Percentiles rank a stretch among this genome's conserved stretches.
These are phyloP conservation scores for Puntigrus tetrazona DNA, from an alignment of 2,113 vertebrate species.

Conservation along the genomic window DNA sequence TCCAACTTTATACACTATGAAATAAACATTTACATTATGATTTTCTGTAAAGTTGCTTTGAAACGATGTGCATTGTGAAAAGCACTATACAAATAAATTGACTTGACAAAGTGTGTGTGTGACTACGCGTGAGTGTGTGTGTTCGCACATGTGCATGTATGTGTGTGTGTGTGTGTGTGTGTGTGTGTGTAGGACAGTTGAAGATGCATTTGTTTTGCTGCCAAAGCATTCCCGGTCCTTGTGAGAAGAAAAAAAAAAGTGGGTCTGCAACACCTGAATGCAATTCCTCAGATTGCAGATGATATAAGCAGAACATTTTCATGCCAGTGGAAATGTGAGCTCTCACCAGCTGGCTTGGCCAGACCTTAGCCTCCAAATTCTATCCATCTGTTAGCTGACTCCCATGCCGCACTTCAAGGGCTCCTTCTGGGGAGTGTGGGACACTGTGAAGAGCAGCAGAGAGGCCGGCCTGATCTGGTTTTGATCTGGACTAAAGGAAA, in stretches of 20 bases:
- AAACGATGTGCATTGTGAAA: no score
- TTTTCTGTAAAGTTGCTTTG: not conserved
- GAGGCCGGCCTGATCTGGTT: conserved; percentile 22
- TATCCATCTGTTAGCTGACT: conserved; percentile 60
- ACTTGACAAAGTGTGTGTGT: not conserved
- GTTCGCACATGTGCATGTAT: not conserved
- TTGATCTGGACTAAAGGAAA: conserved; percentile 27
- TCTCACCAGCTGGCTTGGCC: conserved; percentile 65
- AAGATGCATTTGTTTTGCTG: conserved; percentile 19
- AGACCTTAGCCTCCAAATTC: conserved; percentile 65
- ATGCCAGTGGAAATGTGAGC: conserved; percentile 67
- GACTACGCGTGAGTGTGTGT: not conserved
- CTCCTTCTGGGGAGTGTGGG: conserved; percentile 41
- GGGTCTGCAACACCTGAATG: conserved; percentile 69
- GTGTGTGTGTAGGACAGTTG: not conserved
- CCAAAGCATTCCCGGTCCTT: conserved; percentile 47
- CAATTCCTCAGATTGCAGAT: conserved; percentile 70
- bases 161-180: not conserved
- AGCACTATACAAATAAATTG: no score
- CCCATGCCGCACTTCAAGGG: conserved; percentile 63
- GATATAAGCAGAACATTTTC: conserved; percentile 61
- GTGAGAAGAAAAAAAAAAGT: conserved; percentile 49
- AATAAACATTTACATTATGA: not conserved
- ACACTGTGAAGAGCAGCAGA: conserved; percentile 28
- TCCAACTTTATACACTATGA: not conserved